phyloP scores from a whole-genome alignment of 92 coral and sea anemone genomes.

The Anthopleura xanthogrammica region DNA sequence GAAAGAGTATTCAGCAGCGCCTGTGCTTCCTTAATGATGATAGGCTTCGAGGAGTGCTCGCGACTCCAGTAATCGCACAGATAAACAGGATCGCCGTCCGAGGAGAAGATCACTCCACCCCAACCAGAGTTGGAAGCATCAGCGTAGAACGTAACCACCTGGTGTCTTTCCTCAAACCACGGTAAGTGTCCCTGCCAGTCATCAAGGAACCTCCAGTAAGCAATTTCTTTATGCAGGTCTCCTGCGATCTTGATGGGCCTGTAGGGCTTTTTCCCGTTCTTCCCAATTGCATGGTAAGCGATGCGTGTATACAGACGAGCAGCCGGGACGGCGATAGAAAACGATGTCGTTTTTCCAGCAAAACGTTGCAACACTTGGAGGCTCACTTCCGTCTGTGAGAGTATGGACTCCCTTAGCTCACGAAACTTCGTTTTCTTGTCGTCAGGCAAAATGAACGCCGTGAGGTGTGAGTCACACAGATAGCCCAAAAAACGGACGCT shows the following conservation, averaged over 20 bases:
- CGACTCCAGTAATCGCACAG: constrained; percentile 55
- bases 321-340: constrained; percentile 54
- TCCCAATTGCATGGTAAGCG: constrained; percentile 40
- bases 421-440: constrained; percentile 59
- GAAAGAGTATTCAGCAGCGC: constrained; percentile 52
- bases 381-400: constrained; percentile 21
- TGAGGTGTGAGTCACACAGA: constrained; percentile 41
- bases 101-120: constrained; percentile 46
- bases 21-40: constrained; percentile 55
- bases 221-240: constrained; percentile 35
- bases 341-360: constrained; percentile 64
- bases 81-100: constrained; percentile 31
- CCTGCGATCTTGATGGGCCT: constrained; percentile 27
- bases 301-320: constrained; percentile 49
- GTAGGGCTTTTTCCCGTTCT: constrained; percentile 15
- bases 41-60: constrained; percentile 37
- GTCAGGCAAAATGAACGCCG: constrained; percentile 55
- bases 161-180: constrained; percentile 62
- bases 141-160: constrained; percentile 35
- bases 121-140: constrained; percentile 75
- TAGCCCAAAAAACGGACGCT: constrained; percentile 60
- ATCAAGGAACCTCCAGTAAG: constrained; percentile 57
- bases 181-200: constrained; percentile 54
- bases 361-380: constrained; percentile 43
- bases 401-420: constrained; percentile 41